Conservation (phyloP, 2,113 vertebrate genomes). For the Asarcornis scutulata region DNA sequence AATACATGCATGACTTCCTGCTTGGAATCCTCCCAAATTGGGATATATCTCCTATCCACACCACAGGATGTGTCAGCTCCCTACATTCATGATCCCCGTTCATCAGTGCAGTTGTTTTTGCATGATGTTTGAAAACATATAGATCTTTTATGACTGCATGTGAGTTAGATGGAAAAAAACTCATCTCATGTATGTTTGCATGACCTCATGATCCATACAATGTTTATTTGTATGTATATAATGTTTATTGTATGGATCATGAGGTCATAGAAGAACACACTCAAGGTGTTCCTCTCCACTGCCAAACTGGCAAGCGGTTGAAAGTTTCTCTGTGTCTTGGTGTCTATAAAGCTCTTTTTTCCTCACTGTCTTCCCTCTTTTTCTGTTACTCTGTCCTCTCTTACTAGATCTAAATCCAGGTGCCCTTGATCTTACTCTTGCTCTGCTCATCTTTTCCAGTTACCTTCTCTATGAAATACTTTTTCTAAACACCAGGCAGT, state of each 20-base stretch:
- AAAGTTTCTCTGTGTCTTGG: background rate
- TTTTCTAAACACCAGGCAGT: conserved; percentile 20
- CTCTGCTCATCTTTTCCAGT: background rate
- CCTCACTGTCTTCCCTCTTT: background rate
- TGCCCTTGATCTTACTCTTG: conserved; percentile 5
- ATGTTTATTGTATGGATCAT: no score
- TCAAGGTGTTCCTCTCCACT: background rate
- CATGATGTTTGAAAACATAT: background rate
- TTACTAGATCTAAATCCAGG: background rate
- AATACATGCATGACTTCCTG: background rate
- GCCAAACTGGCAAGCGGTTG: background rate
- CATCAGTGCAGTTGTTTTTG: background rate
- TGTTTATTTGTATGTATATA: no score
- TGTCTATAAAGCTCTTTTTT: background rate
- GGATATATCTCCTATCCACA: background rate
- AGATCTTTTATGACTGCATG: background rate
- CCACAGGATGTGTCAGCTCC: background rate
- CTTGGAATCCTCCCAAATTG: background rate
- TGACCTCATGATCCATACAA: background rate
- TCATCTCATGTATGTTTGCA: background rate
- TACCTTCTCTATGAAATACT: conserved; percentile 22
- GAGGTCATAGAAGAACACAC: no score
- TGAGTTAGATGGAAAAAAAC: background rate
- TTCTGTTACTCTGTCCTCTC: background rate
- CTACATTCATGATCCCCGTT: background rate